Evolutionary conservation across 35 echinoderm and acorn worm species (phyloP).

Genomic region (Heliocidaris erythrogramma): DNA sequence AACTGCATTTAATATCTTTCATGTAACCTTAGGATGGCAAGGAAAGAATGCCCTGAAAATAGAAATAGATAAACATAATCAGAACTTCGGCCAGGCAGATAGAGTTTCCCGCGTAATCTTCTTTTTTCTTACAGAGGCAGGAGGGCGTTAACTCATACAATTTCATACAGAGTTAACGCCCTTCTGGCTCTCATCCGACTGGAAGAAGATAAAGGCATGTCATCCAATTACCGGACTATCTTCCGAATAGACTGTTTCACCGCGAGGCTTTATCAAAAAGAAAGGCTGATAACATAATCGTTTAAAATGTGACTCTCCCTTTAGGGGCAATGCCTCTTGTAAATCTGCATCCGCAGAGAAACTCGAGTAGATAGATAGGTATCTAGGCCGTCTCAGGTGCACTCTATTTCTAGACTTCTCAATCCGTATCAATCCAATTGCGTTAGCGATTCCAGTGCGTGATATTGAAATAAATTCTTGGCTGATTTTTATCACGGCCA

Average conservation of each 20-base stretch:
- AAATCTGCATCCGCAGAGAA: neutral
- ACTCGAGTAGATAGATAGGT: neutral
- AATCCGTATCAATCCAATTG: neutral
- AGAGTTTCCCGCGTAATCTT: neutral
- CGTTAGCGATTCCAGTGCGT: neutral
- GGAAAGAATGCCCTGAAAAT: neutral
- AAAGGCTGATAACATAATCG: neutral
- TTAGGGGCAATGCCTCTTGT: neutral
- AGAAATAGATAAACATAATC: neutral
- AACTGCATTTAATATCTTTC: too few relatives aligned
- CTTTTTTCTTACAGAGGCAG: too few relatives aligned
- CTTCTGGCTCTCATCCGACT: too few relatives aligned
- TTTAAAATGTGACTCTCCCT: neutral
- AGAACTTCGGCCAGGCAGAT: neutral
- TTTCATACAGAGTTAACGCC: too few relatives aligned
- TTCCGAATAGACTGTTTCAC: neutral
- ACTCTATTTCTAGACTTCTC: neutral
- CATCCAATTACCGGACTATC: neutral
- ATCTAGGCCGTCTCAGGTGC: neutral
- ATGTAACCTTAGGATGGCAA: neutral
- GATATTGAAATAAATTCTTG: neutral
- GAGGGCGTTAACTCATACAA: too few relatives aligned
- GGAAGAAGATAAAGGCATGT: neutral
- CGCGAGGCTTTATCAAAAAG: neutral
- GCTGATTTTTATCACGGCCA: neutral